These are phyloP conservation scores for Ictalurus furcatus DNA, from an alignment of 2,113 vertebrate genomes.

Conservation along the genomic window DNA sequence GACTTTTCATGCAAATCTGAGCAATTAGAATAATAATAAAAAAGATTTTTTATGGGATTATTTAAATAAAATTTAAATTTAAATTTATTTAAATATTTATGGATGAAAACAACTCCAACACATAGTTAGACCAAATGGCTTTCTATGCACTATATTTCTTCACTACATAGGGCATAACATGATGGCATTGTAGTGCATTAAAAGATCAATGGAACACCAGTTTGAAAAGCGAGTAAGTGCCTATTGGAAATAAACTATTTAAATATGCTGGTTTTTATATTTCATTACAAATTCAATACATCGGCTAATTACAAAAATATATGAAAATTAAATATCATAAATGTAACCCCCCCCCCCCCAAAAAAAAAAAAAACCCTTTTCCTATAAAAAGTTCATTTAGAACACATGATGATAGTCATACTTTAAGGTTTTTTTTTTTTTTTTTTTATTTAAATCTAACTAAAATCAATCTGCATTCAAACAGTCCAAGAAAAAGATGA, in stretches of 20 bases:
- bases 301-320: background rate
- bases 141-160: background rate
- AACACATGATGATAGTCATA: background rate
- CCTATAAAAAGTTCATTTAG: background rate
- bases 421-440: background rate
- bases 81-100: background rate
- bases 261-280: background rate
- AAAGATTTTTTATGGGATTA: background rate
- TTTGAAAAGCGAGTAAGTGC: background rate
- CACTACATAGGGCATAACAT: background rate
- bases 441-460: background rate
- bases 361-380: background rate
- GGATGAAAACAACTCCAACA: background rate
- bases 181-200: background rate
- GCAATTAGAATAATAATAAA: background rate
- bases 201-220: background rate
- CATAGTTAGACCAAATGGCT: background rate
- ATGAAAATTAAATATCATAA: background rate
- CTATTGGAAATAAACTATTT: background rate
- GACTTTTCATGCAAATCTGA: background rate
- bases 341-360: no score
- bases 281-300: background rate
- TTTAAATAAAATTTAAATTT: no score
- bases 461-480: background rate
- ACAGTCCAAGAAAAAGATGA: background rate